Evolutionary conservation across 2,113 vertebrate genomes (phyloP).

Genomic region (Rhinolophus ferrumequinum): DNA sequence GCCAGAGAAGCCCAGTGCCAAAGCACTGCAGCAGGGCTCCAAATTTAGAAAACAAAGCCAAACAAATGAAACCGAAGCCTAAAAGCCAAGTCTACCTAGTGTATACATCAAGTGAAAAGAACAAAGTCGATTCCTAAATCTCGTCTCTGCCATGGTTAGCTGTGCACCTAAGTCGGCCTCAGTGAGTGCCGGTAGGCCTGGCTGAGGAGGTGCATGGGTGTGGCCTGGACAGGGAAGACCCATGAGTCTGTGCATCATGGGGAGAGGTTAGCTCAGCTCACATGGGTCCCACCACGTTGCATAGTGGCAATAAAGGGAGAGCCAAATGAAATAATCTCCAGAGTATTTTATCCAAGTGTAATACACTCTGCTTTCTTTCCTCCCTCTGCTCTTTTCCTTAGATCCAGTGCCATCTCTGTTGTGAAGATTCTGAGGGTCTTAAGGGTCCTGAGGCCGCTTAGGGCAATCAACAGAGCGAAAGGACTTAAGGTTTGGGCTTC

Average conservation of each 20-base stretch:
- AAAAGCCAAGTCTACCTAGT: background rate
- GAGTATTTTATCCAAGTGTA: background rate
- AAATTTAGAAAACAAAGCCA: background rate
- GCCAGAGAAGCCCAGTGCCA: background rate
- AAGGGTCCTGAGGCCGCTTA: conserved; percentile 95
- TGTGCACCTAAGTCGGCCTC: background rate
- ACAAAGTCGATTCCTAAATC: background rate
- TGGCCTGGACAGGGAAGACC: background rate
- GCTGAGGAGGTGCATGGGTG: accelerated
- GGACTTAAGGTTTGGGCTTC: conserved; percentile 93
- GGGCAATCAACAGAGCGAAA: conserved; percentile 99
- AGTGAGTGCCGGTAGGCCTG: background rate
- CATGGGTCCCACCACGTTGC: accelerated
- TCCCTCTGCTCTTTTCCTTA: conserved; percentile 73
- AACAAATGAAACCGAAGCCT: background rate
- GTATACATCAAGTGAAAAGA: background rate
- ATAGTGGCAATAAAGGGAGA: background rate
- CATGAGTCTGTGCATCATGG: accelerated
- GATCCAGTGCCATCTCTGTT: conserved; percentile 99
- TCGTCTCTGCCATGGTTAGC: background rate
- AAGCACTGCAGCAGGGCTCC: background rate
- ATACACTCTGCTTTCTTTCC: background rate
- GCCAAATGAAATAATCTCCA: background rate
- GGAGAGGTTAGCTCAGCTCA: background rate
- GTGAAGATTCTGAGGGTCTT: conserved; percentile 99